Evolutionary conservation across 1,140 invertebrate species (phyloP), one percentile per base, ranked within the genome.

Genomic region (Homarus americanus): DNA sequence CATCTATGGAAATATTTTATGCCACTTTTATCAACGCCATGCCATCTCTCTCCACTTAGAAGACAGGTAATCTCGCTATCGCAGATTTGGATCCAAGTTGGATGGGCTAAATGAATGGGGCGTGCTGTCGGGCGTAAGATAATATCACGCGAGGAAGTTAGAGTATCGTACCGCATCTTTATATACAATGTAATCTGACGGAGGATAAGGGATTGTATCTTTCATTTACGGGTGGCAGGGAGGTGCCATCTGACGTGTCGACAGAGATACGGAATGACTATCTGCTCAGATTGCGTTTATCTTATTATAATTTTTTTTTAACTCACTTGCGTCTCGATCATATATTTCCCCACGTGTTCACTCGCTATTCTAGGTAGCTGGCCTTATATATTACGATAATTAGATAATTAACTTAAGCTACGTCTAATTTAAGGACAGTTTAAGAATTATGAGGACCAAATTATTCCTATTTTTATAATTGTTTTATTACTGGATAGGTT

Each of bases 1-100:
- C 69, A 73, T 86, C 83, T 86, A 76, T 86, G 72, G 41, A 86
- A 53, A 58, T 76, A 73, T 66, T 66, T 83, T 34, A 83, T 36
- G 36, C 34, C 24, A 83, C 34, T 72, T 72, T 83, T 83, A 83
- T 83, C 82, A 40, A 15, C 49, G 7, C 41, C 44, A 0, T 38
- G 44, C 85, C 73, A 79, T 87, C 76, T 79, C 85, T 24, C 75
- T 53, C 85, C 75, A 36, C 85, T 40, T 78, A 78, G 49, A 53
- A 69, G 53, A 41, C 58, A 38, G 38, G 38, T 44, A 32, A 34
- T 72, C 82, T 72, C 82, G 63, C 28, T 84, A 84, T 84, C 82
- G 10, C 38, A 41, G 63, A 34, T 73, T 44, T 69, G 7, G 66
- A 44, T 44, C 63, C 38, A 34, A 83, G 82, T n/a, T 73, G 82